Evolutionary conservation across 2,888 invertebrate genomes (phyloP), one percentile per base, ranked within the genome.

Genomic region (Morpho deidamia): DNA sequence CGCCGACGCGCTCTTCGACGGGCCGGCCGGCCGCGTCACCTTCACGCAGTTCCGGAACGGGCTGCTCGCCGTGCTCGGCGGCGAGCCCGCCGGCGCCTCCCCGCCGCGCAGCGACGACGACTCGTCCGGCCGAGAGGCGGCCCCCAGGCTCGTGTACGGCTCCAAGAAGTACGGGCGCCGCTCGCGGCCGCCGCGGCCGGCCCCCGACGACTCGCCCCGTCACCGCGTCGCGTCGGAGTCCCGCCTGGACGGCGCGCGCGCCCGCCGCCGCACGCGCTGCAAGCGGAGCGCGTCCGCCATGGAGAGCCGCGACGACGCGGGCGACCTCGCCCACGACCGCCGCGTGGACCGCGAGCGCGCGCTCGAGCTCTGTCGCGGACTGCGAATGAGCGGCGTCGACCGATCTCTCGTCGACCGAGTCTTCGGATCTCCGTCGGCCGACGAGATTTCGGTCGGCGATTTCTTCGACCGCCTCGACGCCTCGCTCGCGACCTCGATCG

Each of bases 21-120:
- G 82, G 38, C 83, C 86, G 54, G 67, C 82, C 38, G 90, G 91
- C 44, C 76, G 86, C 14, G 82, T 84, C 62, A 93, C 94, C 54
- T 96, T 96, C 82, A 81, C 91, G 23, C 93, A 94, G 74, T 96
- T 96, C 73, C 93, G 95, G 70, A 93, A 94, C 77, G 95, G 94
- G 7, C 84, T 96, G 59, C 83, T 96, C 33, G 90, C 92, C 57
- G 91, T 95, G 65, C 89, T 95, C 54, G 94, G 92, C 76, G 92
- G 83, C 67, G 86, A 86, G 57, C 78, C 81, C 44, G 65, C 76
- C 7, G 55, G 64, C 35, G 65, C 59, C 7, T 61, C 66, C 8
- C 66, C 59, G 7, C 62, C 65, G 9, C 69, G 70, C 62, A 84
- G 77, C 65, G 88, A 89, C 77, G 86, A 84, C 65, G 92, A 92